Evolutionary conservation across 1,140 invertebrate genomes (phyloP).

Genomic region (Papilio polyxenes): DNA sequence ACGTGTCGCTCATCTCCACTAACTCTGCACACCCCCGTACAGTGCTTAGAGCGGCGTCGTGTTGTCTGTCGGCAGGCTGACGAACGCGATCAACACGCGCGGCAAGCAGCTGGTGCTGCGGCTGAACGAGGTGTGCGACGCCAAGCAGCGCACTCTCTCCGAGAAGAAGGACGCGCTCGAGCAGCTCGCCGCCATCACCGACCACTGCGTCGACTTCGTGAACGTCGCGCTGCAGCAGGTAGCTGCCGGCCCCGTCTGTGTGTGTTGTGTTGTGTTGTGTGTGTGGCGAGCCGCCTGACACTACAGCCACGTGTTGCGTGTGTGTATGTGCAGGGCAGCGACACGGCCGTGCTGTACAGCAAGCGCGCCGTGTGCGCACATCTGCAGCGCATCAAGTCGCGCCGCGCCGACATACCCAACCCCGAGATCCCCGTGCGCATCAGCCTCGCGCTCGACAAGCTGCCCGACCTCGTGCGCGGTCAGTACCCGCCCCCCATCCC

Average conservation of each 20-base stretch:
- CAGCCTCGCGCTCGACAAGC: conserved; percentile 87
- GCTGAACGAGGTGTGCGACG: conserved; percentile 90
- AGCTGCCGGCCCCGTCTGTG: not conserved
- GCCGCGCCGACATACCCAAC: conserved; percentile 90
- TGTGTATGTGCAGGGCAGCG: conserved; percentile 82
- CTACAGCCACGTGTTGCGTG: not conserved
- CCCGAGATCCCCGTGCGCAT: conserved; percentile 91
- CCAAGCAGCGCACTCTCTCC: conserved; percentile 89
- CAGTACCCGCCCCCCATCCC: conserved; percentile 42
- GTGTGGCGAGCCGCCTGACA: not conserved
- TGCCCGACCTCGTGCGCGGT: conserved; percentile 89
- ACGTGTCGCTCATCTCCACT: conserved; percentile 64
- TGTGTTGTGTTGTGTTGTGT: no score
- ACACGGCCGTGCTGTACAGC: conserved; percentile 91
- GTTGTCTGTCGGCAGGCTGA: conserved; percentile 81
- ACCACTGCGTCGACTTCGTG: conserved; percentile 93
- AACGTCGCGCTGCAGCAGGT: conserved; percentile 85
- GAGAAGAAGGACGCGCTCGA: conserved; percentile 91
- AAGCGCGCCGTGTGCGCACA: conserved; percentile 89
- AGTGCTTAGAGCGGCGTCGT: not conserved
- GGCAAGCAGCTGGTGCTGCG: conserved; percentile 90
- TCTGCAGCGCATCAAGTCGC: conserved; percentile 89
- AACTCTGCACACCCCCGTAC: not conserved
- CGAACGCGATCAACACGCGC: conserved; percentile 90
- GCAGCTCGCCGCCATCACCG: conserved; percentile 89